Percentiles rank a stretch among this genome's conserved stretches.
Conservation (phyloP, 2,888 invertebrate species). For the Drosophila anceps region DNA sequence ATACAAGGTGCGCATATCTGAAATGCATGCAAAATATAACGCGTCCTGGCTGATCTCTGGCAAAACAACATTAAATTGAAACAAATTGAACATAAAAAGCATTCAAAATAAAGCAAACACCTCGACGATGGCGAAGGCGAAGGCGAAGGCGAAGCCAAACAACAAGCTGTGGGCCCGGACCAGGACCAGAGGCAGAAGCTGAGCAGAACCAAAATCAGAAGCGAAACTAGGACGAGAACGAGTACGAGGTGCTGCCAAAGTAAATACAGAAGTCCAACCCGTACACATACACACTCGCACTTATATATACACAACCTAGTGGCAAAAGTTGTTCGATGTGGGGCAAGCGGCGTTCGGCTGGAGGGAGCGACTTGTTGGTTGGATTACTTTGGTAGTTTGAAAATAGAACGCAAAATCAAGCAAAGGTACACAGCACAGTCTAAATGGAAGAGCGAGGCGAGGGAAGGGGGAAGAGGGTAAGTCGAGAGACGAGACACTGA, state of each 20-base stretch:
- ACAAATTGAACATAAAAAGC: slow-evolving; percentile 80
- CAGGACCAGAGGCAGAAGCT: slow-evolving; percentile 16
- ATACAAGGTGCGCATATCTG: slow-evolving; percentile 64
- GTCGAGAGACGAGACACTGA: slow-evolving; percentile 39
- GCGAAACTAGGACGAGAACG: slow-evolving; percentile 52
- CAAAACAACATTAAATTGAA: slow-evolving; percentile 80
- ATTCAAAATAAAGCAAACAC: slow-evolving; percentile 80
- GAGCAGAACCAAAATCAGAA: slow-evolving; percentile 25
- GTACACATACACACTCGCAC: slow-evolving; percentile 27
- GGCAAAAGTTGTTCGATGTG: slow-evolving; percentile 35
- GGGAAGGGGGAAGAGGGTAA: background rate
- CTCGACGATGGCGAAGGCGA: slow-evolving; percentile 47
- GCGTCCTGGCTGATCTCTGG: slow-evolving; percentile 70
- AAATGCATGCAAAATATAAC: slow-evolving; percentile 76
- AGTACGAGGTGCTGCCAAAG: slow-evolving; percentile 68
- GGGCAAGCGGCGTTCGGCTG: background rate
- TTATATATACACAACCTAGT: slow-evolving; percentile 22
- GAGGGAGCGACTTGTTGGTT: slow-evolving; percentile 50
- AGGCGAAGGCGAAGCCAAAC: slow-evolving; percentile 16
- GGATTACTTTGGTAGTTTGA: slow-evolving; percentile 58
- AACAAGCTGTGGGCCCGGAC: slow-evolving; percentile 8
- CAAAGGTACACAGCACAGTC: slow-evolving; percentile 66
- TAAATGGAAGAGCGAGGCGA: slow-evolving; percentile 13
- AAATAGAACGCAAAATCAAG: slow-evolving; percentile 67
- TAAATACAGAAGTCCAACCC: slow-evolving; percentile 64